Base-by-base conservation (phyloP, 2,888 invertebrate genomes). In the Tridacna crocea region DNA sequence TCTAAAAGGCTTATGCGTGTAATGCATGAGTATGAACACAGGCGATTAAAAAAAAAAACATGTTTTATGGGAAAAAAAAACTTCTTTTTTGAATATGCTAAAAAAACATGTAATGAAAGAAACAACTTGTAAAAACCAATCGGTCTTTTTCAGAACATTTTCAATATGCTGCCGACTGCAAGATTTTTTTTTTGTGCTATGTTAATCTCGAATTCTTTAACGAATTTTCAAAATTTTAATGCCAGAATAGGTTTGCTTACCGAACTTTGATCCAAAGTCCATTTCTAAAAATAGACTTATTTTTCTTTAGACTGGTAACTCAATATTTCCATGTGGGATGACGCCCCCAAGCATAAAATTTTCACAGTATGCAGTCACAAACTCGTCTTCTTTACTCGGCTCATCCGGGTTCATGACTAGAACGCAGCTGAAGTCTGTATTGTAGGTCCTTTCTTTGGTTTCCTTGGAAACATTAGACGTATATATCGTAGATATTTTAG, bases 271-370 rank as follows among this genome's bases (percentile, higher is more conserved):
- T 48, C 51, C 51, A 12, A n/a, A 15, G 46, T 70, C 70, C 51
- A 70, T 70, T 70, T 70, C n/a, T 51, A 70, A 15, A 70, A 36
- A 36, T 36, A 36, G 36, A 36, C 36, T 36, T 36, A 36, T 36
- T 10, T 51, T 8, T 0, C n/a, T 10, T 84, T 79, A 84, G 61
- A 82, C 80, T 24, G 85, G 85, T 63, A 85, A 77, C 65, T 85
- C 82, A 61, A 85, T 80, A 75, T 70, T 76, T 46, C 82, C 85
- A 36, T 82, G 85, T 24, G 82, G 82, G 24, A 80, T 75, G 78
- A 85, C 72, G 4, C 82, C 85, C 51, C 85, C 82, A 0, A 85
- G 80, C 73, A 85, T 80, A 58, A 85, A 85, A 70, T 82, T 85
- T 58, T 85, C 85, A 27, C 85, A 85, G 73, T 85, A 85, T 55